phyloP scores from a whole-genome alignment of 1,140 invertebrate species.

The Acromyrmex echinatior region DNA sequence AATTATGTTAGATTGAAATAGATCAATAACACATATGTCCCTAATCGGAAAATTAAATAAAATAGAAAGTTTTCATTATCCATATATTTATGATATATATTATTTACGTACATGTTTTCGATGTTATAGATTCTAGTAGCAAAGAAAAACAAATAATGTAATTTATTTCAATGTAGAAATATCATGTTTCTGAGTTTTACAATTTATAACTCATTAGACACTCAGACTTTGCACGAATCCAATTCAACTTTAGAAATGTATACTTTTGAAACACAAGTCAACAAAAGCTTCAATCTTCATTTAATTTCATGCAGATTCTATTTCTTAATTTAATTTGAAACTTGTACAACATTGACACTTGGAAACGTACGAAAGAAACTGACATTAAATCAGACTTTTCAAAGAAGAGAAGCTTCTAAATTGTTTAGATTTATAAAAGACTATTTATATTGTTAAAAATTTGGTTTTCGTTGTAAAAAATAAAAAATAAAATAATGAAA shows the following conservation, averaged over 20 bases:
- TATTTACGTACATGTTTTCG: not conserved
- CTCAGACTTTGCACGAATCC: not conserved
- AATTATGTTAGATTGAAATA: not conserved
- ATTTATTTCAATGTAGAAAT: slow-evolving; percentile 4
- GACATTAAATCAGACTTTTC: not conserved
- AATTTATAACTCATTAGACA: not conserved
- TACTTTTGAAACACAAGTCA: not conserved
- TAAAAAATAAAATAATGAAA: not conserved
- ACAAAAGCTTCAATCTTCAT: not conserved
- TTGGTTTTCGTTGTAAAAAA: not conserved
- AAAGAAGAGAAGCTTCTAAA: not conserved
- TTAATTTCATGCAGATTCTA: slow-evolving; percentile 2
- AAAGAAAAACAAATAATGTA: not conserved
- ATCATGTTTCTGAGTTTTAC: not conserved
- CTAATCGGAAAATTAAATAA: not conserved
- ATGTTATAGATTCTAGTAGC: not conserved
- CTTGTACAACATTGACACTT: not conserved
- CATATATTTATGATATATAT: not conserved
- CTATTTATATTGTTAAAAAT: not conserved
- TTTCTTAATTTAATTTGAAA: slow-evolving; percentile 6
- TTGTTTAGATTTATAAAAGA: not conserved
- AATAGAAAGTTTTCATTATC: not conserved
- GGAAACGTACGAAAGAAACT: not conserved
- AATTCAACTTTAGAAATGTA: not conserved
- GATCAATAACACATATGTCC: no score